Percentiles rank a stretch among this genome's conserved stretches.
These are phyloP conservation scores for Psittacula echo DNA, from an alignment of 2,797 vertebrate genomes.

Conservation along the genomic window DNA sequence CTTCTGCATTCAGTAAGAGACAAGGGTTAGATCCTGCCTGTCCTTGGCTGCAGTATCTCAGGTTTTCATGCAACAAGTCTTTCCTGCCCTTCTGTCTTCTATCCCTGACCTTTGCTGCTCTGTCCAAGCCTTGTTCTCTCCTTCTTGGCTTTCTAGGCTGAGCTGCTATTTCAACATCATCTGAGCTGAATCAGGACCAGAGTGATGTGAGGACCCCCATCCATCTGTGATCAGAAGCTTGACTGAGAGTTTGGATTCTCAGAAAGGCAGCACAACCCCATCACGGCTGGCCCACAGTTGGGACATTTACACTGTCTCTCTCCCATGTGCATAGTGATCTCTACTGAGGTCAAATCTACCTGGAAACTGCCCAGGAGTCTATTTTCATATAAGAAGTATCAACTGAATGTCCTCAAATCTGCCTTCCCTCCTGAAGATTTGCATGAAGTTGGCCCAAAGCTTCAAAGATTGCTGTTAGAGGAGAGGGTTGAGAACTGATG, in stretches of 20 bases:
- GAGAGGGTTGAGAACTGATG: background rate
- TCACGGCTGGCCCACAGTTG: background rate
- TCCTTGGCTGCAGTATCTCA: background rate
- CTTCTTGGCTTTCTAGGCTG: background rate
- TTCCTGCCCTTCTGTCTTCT: slow-evolving; percentile 14
- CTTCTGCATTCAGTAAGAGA: background rate
- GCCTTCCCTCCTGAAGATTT: background rate
- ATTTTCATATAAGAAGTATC: background rate
- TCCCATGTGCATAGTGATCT: background rate
- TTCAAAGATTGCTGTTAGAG: background rate
- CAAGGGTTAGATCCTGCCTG: background rate
- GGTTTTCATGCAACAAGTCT: background rate
- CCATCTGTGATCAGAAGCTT: background rate
- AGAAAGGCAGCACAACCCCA: background rate
- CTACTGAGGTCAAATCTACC: background rate
- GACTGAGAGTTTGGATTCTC: background rate
- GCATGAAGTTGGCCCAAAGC: background rate
- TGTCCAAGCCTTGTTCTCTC: background rate
- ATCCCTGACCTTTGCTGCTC: background rate
- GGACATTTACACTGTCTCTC: background rate
- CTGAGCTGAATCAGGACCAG: background rate
- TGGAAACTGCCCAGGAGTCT: background rate
- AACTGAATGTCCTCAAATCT: background rate
- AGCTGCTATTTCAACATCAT: background rate
- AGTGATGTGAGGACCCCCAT: background rate